Conservation (phyloP, 2,113 vertebrate species). For the Tretioscincus oriximinensis region DNA sequence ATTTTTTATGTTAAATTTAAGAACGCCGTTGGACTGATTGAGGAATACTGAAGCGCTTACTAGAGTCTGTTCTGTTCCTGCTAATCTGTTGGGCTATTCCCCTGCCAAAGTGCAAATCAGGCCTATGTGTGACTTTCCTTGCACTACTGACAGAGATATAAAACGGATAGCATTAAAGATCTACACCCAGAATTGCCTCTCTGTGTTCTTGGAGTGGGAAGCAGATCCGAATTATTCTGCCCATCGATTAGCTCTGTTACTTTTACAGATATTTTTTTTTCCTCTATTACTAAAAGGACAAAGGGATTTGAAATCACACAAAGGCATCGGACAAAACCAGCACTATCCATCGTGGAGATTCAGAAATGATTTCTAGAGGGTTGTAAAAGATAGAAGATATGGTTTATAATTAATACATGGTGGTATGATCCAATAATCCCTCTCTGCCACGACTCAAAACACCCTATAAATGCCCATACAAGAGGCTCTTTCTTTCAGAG, state of each 20-base stretch:
- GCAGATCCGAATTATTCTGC: not conserved
- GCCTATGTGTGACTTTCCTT: no score
- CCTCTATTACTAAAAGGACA: not conserved
- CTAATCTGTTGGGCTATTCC: no score
- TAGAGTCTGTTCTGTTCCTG: no score
- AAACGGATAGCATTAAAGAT: not conserved
- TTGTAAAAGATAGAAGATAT: not conserved
- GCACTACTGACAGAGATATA: no score
- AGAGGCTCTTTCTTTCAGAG: not conserved
- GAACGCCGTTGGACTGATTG: no score
- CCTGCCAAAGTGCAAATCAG: no score
- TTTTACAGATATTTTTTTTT: not conserved
- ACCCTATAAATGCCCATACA: not conserved
- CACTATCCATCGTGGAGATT: not conserved
- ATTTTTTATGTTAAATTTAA: no score
- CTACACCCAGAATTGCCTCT: not conserved
- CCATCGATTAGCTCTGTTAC: not conserved
- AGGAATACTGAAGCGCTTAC: no score
- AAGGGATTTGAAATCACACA: not conserved
- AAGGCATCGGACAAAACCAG: constrained; percentile 28
- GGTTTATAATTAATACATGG: constrained; percentile 26
- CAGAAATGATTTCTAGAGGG: constrained; percentile 11
- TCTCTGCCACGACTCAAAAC: not conserved
- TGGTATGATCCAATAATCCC: not conserved
- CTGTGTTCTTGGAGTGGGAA: not conserved